These are phyloP conservation scores for Pterophyllum scalare DNA, from an alignment of 2,113 vertebrate genomes.

Conservation along the genomic window DNA sequence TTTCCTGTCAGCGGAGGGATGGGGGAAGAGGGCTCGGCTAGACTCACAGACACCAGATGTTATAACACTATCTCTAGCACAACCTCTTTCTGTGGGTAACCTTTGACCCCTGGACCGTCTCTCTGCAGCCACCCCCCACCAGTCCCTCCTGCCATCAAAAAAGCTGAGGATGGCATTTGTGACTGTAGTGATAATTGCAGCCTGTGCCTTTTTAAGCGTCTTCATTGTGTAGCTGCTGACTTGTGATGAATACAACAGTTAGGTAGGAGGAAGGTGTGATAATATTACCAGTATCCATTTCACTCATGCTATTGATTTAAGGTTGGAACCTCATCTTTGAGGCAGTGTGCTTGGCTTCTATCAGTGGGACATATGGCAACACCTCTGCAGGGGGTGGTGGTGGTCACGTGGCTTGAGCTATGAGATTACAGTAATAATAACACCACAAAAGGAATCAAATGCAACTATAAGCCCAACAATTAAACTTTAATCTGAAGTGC, in stretches of 20 bases:
- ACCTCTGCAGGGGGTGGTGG: conserved; percentile 8
- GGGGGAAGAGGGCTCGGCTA: neutral
- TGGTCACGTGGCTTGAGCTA: conserved; percentile 16
- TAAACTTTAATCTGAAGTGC: neutral
- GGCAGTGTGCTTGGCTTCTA: conserved; percentile 14
- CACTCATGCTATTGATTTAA: conserved; percentile 19
- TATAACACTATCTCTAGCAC: conserved; percentile 6
- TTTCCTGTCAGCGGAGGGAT: neutral
- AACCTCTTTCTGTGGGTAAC: conserved; percentile 8
- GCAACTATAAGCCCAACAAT: neutral
- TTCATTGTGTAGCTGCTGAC: neutral
- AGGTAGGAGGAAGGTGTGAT: neutral
- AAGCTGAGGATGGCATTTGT: conserved; percentile 10
- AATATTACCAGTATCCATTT: neutral
- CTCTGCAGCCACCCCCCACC: neutral
- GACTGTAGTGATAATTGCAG: conserved; percentile 22
- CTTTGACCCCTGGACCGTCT: conserved; percentile 19
- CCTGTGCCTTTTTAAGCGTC: neutral
- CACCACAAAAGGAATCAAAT: neutral
- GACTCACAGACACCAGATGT: conserved; percentile 17
- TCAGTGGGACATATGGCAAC: conserved; percentile 58
- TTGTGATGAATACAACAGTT: neutral
- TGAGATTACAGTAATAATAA: neutral
- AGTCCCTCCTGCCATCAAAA: conserved; percentile 7
- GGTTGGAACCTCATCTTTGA: conserved; percentile 12